These are phyloP conservation scores for Leptopilina clavipes DNA, from an alignment of 1,140 invertebrate species.

Conservation along the genomic window DNA sequence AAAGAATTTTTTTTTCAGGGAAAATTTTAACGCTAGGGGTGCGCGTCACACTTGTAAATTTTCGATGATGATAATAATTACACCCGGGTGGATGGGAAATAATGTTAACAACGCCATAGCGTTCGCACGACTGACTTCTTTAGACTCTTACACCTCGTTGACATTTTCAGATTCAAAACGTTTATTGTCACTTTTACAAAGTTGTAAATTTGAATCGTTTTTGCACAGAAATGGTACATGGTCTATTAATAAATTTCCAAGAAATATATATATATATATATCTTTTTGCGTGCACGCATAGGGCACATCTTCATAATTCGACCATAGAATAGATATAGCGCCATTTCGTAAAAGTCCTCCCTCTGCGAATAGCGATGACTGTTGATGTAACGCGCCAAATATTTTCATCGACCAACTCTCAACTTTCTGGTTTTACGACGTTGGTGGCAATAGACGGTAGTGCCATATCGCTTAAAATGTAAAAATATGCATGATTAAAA, in stretches of 20 bases:
- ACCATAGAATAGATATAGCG: slow-evolving; percentile 25
- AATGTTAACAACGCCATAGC: slow-evolving; percentile 23
- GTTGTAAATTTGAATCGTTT: slow-evolving; percentile 5
- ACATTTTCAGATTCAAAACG: not conserved
- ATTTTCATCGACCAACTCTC: slow-evolving; percentile 30
- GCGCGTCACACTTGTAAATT: slow-evolving; percentile 7
- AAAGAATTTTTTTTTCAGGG: too few relatives aligned
- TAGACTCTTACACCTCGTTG: not conserved
- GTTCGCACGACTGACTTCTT: slow-evolving; percentile 15
- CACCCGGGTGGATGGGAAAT: not conserved
- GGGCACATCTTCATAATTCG: slow-evolving; percentile 22
- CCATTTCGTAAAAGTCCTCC: slow-evolving; percentile 21
- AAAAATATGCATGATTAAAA: slow-evolving; percentile 34
- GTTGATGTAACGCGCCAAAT: slow-evolving; percentile 29
- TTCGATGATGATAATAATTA: slow-evolving; percentile 21
- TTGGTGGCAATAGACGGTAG: slow-evolving; percentile 34
- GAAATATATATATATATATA: slow-evolving; percentile 7
- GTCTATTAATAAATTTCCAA: not conserved
- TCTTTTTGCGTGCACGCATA: not conserved
- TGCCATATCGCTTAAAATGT: slow-evolving; percentile 33
- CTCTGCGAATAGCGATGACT: not conserved
- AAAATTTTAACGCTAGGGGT: slow-evolving; percentile 10
- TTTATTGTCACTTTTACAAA: slow-evolving; percentile 12
- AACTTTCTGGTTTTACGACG: slow-evolving; percentile 33
- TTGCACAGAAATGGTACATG: slow-evolving; percentile 2